Evolutionary conservation across 1,140 invertebrate species (phyloP).

Genomic region (Paralvinella palmiformis): DNA sequence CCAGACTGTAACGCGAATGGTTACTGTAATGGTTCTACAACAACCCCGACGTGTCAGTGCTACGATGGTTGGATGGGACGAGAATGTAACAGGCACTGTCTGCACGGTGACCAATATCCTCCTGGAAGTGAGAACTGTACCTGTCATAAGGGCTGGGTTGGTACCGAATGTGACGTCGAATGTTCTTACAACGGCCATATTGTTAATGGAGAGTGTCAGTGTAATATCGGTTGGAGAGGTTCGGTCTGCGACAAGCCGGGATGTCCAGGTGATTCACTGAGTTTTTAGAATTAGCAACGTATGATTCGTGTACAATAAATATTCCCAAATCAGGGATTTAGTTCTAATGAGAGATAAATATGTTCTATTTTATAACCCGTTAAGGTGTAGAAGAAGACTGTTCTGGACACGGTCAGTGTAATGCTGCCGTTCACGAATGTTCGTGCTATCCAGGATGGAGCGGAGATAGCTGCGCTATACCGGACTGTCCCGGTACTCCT

Average conservation of each 20-base stretch:
- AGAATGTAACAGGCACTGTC: slow-evolving; percentile 29
- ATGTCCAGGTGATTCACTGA: slow-evolving; percentile 27
- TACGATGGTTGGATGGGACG: slow-evolving; percentile 23
- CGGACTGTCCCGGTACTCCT: slow-evolving; percentile 30
- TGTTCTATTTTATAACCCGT: slow-evolving; percentile 7
- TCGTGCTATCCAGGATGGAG: slow-evolving; percentile 34
- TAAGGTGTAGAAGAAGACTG: slow-evolving; percentile 30
- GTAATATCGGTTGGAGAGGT: slow-evolving; percentile 33
- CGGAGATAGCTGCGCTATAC: slow-evolving; percentile 26
- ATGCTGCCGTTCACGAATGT: slow-evolving; percentile 29
- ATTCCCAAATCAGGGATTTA: neutral
- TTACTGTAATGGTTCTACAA: slow-evolving; percentile 10
- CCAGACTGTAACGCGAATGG: slow-evolving; percentile 27
- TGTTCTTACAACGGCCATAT: slow-evolving; percentile 33
- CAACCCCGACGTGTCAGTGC: slow-evolving; percentile 20
- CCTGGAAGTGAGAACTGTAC: slow-evolving; percentile 28
- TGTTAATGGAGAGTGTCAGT: slow-evolving; percentile 24
- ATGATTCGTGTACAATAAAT: neutral
- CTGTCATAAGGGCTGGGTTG: slow-evolving; percentile 33
- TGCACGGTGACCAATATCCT: slow-evolving; percentile 28
- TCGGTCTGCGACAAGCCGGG: slow-evolving; percentile 31
- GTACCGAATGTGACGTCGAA: slow-evolving; percentile 32
- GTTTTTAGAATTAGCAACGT: neutral
- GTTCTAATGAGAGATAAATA: neutral
- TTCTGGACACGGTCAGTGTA: slow-evolving; percentile 33